Evolutionary conservation across 2,797 vertebrate genomes (phyloP).

Genomic region (Podarcis siculus): DNA sequence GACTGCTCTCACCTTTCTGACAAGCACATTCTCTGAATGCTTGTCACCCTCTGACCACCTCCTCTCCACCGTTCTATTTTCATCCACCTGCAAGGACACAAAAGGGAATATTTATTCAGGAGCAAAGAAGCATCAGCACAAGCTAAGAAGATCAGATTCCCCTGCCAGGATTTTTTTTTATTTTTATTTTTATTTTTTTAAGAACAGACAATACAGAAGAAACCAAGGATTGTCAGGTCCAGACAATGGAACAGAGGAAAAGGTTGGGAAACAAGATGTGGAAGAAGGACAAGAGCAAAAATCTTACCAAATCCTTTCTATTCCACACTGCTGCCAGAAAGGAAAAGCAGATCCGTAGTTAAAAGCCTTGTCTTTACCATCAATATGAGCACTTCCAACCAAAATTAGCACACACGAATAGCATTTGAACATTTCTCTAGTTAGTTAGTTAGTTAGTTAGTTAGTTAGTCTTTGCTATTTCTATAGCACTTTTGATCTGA

Average conservation of each 20-base stretch:
- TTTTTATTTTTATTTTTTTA: background rate
- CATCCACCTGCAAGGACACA: slow-evolving; percentile 53
- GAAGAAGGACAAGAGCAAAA: background rate
- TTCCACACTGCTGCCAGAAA: slow-evolving; percentile 25
- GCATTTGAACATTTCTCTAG: background rate
- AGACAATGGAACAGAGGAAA: background rate
- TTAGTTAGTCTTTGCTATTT: background rate
- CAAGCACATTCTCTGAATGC: slow-evolving; percentile 47
- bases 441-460: too few species aligned
- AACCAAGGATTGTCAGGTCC: background rate
- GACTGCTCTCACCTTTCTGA: slow-evolving; percentile 60
- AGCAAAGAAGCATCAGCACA: slow-evolving; percentile 7
- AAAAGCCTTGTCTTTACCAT: background rate
- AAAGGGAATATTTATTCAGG: background rate
- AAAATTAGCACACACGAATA: background rate
- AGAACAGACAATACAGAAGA: background rate
- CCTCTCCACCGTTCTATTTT: slow-evolving; percentile 67
- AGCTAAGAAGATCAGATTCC: background rate
- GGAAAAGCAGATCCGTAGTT: background rate
- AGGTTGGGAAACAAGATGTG: background rate
- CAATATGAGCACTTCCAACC: background rate
- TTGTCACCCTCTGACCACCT: slow-evolving; percentile 66
- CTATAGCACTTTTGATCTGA: background rate
- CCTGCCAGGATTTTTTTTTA: background rate
- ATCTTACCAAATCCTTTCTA: slow-evolving; percentile 23